phyloP scores from a whole-genome alignment of 2,113 vertebrate species.

The Clarias batrachus region DNA sequence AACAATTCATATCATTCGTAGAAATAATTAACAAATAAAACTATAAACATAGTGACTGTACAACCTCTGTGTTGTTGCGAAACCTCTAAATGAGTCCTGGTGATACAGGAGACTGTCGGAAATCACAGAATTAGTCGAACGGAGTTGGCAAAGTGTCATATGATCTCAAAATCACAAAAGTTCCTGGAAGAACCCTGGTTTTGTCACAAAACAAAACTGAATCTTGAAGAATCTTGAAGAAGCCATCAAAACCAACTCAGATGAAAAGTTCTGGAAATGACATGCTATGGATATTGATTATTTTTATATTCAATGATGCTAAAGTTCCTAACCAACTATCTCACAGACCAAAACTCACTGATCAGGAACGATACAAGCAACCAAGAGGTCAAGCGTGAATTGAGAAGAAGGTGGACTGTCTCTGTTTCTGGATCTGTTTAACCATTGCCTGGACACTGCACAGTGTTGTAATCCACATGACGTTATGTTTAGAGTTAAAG shows the following conservation, averaged over 20 bases:
- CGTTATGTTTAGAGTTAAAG: not conserved
- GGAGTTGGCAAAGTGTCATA: not conserved
- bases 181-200: not conserved
- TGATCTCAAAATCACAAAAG: not conserved
- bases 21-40: not conserved
- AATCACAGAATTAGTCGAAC: not conserved
- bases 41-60: not conserved
- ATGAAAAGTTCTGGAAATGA: not conserved
- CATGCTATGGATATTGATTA: not conserved
- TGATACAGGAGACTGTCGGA: not conserved
- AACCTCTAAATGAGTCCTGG: not conserved
- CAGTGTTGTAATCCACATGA: not conserved
- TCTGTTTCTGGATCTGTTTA: no score
- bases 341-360: not conserved
- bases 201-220: not conserved
- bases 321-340: not conserved
- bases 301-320: no score
- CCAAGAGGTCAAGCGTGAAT: not conserved
- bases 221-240: not conserved
- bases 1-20: not conserved
- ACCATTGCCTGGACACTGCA: not conserved
- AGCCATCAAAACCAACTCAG: not conserved
- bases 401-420: no score
- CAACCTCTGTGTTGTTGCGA: not conserved
- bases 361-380: not conserved